These are phyloP conservation scores for Drosophila borealis DNA, from an alignment of 2,888 invertebrate species.

Conservation along the genomic window DNA sequence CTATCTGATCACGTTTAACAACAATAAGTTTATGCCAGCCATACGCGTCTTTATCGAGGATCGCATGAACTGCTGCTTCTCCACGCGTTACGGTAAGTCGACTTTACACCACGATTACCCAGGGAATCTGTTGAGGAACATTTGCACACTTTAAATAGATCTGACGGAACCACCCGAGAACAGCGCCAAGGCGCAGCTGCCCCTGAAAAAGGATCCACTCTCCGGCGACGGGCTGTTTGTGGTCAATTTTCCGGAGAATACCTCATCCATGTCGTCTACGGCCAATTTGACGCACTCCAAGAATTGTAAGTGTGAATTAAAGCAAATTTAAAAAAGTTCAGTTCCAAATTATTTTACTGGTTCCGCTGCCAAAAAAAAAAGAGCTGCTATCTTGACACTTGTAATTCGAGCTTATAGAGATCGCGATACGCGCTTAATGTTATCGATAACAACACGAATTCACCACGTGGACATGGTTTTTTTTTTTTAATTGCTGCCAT, in stretches of 20 bases:
- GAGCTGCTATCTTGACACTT: background rate
- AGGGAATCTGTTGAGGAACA: background rate
- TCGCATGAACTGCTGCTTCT: constrained; percentile 83
- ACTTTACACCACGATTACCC: too few species aligned
- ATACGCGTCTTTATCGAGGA: constrained; percentile 84
- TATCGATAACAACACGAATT: background rate
- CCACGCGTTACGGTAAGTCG: constrained; percentile 83
- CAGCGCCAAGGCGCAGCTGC: constrained; percentile 83
- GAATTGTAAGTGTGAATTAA: constrained; percentile 74
- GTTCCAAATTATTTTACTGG: background rate
- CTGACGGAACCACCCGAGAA: constrained; percentile 84
- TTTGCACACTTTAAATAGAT: constrained; percentile 72
- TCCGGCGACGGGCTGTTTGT: constrained; percentile 83
- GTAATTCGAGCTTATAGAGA: background rate
- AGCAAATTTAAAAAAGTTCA: background rate
- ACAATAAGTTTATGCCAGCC: constrained; percentile 86
- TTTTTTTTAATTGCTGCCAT: too few species aligned
- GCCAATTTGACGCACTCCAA: constrained; percentile 79
- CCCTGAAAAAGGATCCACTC: constrained; percentile 81
- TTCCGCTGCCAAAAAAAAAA: background rate
- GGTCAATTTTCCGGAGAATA: constrained; percentile 81
- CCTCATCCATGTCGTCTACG: constrained; percentile 82
- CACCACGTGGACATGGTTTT: too few species aligned
- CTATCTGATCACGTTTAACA: constrained; percentile 90
- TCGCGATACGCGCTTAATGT: background rate